These are phyloP conservation scores for Nephrotoma appendiculata DNA, from an alignment of 2,888 invertebrate genomes.

Conservation along the genomic window DNA sequence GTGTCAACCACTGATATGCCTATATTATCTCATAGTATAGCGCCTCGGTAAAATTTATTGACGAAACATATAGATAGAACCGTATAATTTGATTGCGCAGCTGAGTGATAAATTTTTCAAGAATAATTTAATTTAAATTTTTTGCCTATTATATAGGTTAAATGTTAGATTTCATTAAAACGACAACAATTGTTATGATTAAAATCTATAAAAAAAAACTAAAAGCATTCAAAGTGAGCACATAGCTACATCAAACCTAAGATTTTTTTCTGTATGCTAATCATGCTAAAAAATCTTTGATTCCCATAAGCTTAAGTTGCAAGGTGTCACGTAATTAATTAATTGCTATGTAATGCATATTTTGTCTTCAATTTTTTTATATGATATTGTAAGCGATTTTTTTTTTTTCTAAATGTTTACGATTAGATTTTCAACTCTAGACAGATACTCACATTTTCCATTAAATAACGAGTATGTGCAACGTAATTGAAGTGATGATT, in stretches of 20 bases:
- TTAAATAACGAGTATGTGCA: neutral
- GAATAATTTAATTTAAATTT: neutral
- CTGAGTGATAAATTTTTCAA: neutral
- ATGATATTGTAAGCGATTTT: neutral
- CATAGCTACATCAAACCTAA: neutral
- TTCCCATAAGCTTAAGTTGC: neutral
- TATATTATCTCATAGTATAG: too few species aligned
- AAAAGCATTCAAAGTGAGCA: too few species aligned
- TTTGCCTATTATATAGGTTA: neutral
- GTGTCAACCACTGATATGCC: too few species aligned
- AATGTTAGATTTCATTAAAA: neutral
- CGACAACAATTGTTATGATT: neutral
- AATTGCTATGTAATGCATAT: neutral
- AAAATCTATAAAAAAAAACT: neutral
- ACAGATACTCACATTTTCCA: neutral
- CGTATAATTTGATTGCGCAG: neutral
- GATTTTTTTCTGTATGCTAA: neutral
- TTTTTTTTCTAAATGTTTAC: neutral
- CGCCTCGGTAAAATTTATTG: too few species aligned
- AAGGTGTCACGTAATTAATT: neutral
- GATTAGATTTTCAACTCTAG: neutral
- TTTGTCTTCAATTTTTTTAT: neutral
- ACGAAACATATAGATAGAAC: neutral
- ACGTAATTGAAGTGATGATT: neutral
- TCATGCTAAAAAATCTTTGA: neutral